Conservation (phyloP, 2,797 vertebrate species). For the Protosalanx chinensis region DNA sequence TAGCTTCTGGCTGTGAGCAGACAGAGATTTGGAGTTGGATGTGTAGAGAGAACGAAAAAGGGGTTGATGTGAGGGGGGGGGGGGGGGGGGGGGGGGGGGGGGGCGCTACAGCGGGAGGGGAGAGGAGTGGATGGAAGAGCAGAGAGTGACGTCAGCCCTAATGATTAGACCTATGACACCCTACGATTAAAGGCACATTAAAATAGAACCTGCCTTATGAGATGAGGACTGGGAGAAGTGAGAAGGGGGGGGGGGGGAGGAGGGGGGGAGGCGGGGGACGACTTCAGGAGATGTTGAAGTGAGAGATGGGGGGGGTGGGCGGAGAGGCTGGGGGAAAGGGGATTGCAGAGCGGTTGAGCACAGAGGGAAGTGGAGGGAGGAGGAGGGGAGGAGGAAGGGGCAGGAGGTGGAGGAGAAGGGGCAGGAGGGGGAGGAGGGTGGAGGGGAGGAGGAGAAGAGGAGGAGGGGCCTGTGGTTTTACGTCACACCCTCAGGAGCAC, state of each 20-base stretch:
- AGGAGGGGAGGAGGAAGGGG: slow-evolving; percentile 12
- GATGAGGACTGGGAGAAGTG: background rate
- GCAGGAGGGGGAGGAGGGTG: background rate
- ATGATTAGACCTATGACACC: slow-evolving; percentile 43
- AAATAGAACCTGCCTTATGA: slow-evolving; percentile 42
- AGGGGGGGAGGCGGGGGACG: background rate
- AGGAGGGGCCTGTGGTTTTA: slow-evolving; percentile 19
- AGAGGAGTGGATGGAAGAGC: slow-evolving; percentile 8
- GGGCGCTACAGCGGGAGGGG: background rate
- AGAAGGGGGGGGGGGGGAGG: background rate
- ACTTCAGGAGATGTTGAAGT: slow-evolving; percentile 19
- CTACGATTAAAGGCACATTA: slow-evolving; percentile 50
- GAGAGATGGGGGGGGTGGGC: background rate
- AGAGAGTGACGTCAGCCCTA: slow-evolving; percentile 24
- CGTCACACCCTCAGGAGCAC: slow-evolving; percentile 49
- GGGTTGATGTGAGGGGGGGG: background rate
- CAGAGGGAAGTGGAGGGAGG: slow-evolving; percentile 11
- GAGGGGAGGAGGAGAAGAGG: slow-evolving; percentile 11
- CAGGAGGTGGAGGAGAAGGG: slow-evolving; percentile 7
- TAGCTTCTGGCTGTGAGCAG: slow-evolving; percentile 5
- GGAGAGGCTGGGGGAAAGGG: background rate
- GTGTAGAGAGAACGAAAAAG: background rate
- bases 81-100: background rate
- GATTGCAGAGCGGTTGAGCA: too few relatives aligned
- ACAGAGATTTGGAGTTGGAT: background rate